Evolutionary conservation across 2,797 vertebrate genomes (phyloP).

Genomic region (Pogoniulus pusillus): DNA sequence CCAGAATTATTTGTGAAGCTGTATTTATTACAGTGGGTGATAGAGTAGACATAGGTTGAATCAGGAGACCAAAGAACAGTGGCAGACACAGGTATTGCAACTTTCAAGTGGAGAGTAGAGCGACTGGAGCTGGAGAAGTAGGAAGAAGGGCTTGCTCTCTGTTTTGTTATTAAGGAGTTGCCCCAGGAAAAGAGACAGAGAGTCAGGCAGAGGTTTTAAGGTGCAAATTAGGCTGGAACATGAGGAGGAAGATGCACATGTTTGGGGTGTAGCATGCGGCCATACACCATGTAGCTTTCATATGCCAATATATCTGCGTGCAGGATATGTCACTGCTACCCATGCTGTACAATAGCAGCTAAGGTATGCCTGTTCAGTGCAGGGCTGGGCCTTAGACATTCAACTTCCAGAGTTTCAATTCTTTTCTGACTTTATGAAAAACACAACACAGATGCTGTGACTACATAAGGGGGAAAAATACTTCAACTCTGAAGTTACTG

Average conservation of each 20-base stretch:
- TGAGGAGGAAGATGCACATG: neutral
- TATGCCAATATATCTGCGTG: accelerated
- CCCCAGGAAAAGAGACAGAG: neutral
- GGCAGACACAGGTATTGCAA: no score
- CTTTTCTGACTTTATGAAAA: neutral
- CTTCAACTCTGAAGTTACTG: no score
- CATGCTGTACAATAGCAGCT: neutral
- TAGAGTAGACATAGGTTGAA: no score
- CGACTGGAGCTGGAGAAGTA: no score
- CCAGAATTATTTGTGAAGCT: no score
- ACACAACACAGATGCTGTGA: neutral
- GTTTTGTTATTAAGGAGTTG: no score
- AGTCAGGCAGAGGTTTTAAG: neutral
- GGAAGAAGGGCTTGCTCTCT: no score
- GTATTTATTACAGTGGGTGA: no score
- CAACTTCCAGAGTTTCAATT: neutral
- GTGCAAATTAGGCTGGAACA: neutral
- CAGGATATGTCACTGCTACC: neutral
- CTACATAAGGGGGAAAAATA: no score
- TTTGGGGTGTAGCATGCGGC: neutral
- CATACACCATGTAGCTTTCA: neutral
- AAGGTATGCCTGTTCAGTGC: neutral
- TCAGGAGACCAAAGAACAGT: no score
- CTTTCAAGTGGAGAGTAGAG: no score
- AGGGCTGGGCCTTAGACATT: neutral